These are phyloP conservation scores for Ciconia stormi DNA, from an alignment of 2,113 vertebrate species.

Conservation along the genomic window DNA sequence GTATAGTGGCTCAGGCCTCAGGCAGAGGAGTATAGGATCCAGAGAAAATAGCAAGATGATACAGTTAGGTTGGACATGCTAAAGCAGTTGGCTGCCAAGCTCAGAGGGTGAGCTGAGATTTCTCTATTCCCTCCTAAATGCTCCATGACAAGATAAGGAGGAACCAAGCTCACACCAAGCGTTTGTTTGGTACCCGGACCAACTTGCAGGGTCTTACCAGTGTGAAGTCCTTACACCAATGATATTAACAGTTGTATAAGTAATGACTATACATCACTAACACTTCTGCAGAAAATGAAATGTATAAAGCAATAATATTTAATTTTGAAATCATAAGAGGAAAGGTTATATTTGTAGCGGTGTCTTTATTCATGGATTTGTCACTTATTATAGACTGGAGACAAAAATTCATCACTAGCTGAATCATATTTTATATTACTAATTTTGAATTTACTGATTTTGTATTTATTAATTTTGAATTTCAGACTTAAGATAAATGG, in stretches of 20 bases:
- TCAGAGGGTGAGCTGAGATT: background rate
- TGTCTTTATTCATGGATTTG: background rate
- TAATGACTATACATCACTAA: background rate
- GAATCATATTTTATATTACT: background rate
- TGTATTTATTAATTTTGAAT: background rate
- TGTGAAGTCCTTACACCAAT: background rate
- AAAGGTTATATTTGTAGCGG: background rate
- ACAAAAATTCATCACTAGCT: background rate
- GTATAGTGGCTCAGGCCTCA: background rate
- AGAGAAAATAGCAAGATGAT: background rate
- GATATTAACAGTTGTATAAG: background rate
- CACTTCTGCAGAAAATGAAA: background rate
- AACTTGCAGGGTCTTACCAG: background rate
- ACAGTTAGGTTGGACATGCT: background rate
- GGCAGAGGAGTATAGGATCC: background rate
- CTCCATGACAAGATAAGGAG: background rate
- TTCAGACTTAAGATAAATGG: background rate
- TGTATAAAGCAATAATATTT: background rate
- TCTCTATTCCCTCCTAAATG: background rate
- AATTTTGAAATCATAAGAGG: background rate
- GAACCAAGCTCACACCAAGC: background rate
- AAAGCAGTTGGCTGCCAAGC: background rate
- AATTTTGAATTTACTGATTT: background rate
- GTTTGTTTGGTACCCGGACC: background rate
- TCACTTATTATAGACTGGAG: background rate